A percentile compares a stretch with the other conserved stretches of the same genome.
Evolutionary conservation across 2,113 vertebrate species (phyloP).

Genomic region (Mesembrinibis cayennensis): DNA sequence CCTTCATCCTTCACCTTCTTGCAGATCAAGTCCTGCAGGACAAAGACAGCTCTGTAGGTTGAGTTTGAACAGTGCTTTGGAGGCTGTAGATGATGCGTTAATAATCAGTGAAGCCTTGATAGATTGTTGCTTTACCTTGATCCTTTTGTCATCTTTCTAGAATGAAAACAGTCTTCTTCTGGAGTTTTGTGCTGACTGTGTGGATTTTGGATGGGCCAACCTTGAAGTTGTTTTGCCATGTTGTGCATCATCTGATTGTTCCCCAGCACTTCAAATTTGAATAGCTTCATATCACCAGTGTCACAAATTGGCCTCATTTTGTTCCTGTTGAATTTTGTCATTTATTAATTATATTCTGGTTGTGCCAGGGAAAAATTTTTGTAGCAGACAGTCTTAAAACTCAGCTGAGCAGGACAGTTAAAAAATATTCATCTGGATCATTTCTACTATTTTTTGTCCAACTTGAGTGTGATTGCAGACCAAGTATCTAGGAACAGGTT

Average conservation of each 20-base stretch:
- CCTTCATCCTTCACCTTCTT: neutral
- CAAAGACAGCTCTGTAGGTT: neutral
- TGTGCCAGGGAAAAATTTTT: neutral
- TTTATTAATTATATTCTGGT: neutral
- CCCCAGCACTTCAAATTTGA: neutral
- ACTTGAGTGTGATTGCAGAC: neutral
- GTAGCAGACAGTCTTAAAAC: neutral
- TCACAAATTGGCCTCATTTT: neutral
- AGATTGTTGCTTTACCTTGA: neutral
- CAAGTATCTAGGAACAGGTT: neutral
- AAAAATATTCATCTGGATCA: neutral
- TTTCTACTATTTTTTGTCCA: neutral
- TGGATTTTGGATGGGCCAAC: neutral
- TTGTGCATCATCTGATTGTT: neutral
- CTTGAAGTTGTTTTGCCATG: neutral
- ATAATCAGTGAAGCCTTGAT: neutral
- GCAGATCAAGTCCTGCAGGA: neutral
- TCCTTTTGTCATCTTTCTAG: neutral
- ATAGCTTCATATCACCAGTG: neutral
- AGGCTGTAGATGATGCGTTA: neutral
- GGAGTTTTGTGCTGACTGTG: neutral
- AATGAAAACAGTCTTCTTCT: neutral
- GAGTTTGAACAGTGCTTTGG: neutral
- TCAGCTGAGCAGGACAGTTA: neutral
- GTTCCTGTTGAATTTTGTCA: neutral